These are phyloP conservation scores for Tethea ocularis DNA, from an alignment of 2,888 invertebrate species.

Conservation along the genomic window DNA sequence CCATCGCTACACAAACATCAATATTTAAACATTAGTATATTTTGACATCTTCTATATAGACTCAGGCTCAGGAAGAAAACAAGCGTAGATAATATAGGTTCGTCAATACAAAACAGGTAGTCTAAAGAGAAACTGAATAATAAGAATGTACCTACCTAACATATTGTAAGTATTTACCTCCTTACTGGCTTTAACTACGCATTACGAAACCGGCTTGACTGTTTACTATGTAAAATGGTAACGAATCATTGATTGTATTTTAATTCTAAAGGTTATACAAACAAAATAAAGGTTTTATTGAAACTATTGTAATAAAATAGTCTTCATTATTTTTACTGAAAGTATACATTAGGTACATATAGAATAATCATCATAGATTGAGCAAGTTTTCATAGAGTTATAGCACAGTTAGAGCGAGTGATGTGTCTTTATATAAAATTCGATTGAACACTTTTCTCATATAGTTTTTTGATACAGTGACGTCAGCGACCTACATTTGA, in stretches of 20 bases:
- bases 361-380: too few relatives aligned
- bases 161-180: neutral
- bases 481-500: too few relatives aligned
- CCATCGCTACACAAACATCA: too few relatives aligned
- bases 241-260: neutral
- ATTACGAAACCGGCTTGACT: neutral
- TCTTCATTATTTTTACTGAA: neutral
- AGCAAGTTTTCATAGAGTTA: too few relatives aligned
- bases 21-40: too few relatives aligned
- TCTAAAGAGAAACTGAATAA: neutral
- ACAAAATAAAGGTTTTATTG: neutral
- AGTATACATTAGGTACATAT: neutral
- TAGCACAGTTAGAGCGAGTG: too few relatives aligned
- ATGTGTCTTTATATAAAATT: too few relatives aligned
- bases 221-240: neutral
- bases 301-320: neutral
- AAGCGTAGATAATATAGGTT: neutral
- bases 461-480: too few relatives aligned
- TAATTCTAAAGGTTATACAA: neutral
- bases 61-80: neutral
- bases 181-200: neutral
- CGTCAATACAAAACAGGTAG: neutral
- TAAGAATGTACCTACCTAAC: neutral
- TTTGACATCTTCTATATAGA: too few relatives aligned
- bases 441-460: too few relatives aligned